Percentiles rank a stretch among this genome's conserved stretches.
phyloP scores from a whole-genome alignment of 1,140 invertebrate genomes.

The Leptinotarsa defecta region DNA sequence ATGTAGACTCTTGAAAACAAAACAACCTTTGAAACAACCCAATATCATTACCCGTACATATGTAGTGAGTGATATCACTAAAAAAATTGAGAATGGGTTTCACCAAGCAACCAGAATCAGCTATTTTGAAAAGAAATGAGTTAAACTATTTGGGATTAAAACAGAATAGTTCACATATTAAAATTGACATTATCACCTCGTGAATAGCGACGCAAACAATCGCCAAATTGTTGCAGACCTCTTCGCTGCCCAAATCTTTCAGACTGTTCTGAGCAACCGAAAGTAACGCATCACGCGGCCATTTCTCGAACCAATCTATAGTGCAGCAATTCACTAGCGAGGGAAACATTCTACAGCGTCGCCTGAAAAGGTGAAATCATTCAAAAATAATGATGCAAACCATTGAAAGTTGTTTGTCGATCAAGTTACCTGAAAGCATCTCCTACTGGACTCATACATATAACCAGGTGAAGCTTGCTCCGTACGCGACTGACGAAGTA shows the following conservation, averaged over 20 bases:
- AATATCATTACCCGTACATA: no score
- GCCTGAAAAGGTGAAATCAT: conserved; percentile 52
- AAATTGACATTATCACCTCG: conserved; percentile 57
- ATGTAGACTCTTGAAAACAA: no score
- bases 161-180: no score
- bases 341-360: conserved; percentile 83
- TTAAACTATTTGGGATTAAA: no score
- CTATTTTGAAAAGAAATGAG: no score
- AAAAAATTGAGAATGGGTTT: no score
- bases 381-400: not conserved
- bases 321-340: conserved; percentile 92
- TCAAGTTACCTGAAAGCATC: conserved; percentile 73
- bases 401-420: no score
- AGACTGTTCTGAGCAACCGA: conserved; percentile 73
- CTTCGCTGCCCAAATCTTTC: conserved; percentile 57
- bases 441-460: conserved; percentile 89
- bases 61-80: no score
- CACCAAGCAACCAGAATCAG: no score
- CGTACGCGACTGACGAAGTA: conserved; percentile 81
- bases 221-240: conserved; percentile 63
- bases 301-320: conserved; percentile 91
- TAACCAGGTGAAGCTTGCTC: conserved; percentile 80
- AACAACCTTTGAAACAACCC: no score
- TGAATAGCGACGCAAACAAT: conserved; percentile 78
- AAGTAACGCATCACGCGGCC: conserved; percentile 85